These are phyloP conservation scores for Cephus sareptanus DNA, from an alignment of 2,888 invertebrate species.

Conservation along the genomic window DNA sequence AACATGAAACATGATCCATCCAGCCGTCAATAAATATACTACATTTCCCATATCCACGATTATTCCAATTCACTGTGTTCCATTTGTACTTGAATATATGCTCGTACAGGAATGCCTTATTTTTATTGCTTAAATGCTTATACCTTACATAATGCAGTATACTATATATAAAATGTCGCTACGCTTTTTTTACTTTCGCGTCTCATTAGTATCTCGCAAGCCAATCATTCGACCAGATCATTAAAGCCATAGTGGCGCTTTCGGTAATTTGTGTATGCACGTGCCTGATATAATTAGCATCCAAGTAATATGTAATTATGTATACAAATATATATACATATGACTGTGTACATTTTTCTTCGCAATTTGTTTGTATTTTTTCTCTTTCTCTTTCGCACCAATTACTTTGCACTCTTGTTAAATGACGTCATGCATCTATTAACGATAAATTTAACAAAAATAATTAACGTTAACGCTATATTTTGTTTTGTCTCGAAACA, in stretches of 20 bases:
- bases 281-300: background rate
- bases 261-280: background rate
- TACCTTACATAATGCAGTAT: background rate
- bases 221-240: background rate
- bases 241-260: background rate
- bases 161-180: background rate
- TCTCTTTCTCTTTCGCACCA: background rate
- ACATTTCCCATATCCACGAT: constrained; percentile 32
- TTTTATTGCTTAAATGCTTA: background rate
- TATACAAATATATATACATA: background rate
- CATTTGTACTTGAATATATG: background rate
- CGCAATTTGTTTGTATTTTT: background rate
- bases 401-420: background rate
- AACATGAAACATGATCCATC: constrained; percentile 47
- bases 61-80: background rate
- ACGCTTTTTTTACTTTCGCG: constrained; percentile 18
- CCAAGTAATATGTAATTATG: background rate
- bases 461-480: background rate
- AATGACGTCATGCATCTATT: background rate
- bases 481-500: background rate
- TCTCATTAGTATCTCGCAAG: background rate
- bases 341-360: background rate
- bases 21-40: constrained; percentile 43
- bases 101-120: background rate
- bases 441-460: background rate